These are phyloP conservation scores for Myoxocephalus aenaeus DNA, from an alignment of 2,797 vertebrate species.

Conservation along the genomic window DNA sequence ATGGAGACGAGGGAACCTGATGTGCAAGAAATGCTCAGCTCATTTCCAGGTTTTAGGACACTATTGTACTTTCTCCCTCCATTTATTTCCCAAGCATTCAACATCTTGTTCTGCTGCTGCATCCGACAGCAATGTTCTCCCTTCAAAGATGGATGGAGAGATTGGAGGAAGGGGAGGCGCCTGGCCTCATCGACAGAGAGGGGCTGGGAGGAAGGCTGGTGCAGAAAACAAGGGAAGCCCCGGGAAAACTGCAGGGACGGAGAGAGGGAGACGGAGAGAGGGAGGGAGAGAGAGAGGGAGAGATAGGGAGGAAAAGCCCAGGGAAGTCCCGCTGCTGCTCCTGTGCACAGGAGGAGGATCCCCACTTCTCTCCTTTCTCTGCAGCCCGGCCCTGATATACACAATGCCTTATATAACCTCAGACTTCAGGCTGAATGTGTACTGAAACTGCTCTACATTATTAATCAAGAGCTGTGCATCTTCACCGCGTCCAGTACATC, in stretches of 20 bases:
- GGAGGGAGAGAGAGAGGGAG: not conserved
- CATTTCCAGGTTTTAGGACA: not conserved
- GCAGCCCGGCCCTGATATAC: slow-evolving; percentile 17
- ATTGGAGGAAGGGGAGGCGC: not conserved
- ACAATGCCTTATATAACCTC: not conserved
- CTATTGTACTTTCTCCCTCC: not conserved
- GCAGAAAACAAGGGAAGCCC: slow-evolving; percentile 69
- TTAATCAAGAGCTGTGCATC: not conserved
- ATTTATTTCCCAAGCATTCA: not conserved
- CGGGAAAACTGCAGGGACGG: slow-evolving; percentile 52
- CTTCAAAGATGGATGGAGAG: slow-evolving; percentile 12
- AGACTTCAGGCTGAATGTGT: slow-evolving; percentile 39
- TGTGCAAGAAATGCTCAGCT: too few species aligned
- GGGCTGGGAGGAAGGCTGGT: slow-evolving; percentile 39
- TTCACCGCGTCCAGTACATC: not conserved
- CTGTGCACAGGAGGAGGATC: slow-evolving; percentile 53
- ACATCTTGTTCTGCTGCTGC: slow-evolving; percentile 2
- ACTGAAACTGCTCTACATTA: not conserved
- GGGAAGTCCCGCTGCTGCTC: slow-evolving; percentile 70
- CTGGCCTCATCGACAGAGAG: not conserved
- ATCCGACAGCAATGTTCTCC: not conserved
- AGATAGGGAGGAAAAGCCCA: slow-evolving; percentile 49
- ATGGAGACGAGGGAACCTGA: too few species aligned
- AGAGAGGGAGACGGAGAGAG: slow-evolving; percentile 4
- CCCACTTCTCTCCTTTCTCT: slow-evolving; percentile 16